phyloP scores from a whole-genome alignment of 2,888 invertebrate genomes.

The Rhagonycha fulva region DNA sequence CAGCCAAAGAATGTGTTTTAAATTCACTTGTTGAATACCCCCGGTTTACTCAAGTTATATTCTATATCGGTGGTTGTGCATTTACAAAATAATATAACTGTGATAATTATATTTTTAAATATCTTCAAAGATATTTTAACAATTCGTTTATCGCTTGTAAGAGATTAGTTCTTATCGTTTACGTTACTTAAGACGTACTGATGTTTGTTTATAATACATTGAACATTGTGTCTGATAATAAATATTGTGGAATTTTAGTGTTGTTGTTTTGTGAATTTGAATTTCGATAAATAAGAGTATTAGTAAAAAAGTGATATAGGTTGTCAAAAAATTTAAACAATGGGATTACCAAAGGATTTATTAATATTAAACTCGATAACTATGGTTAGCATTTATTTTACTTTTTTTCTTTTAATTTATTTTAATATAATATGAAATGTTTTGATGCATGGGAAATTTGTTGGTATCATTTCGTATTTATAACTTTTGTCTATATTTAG shows the following conservation, averaged over 20 bases:
- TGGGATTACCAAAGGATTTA: not conserved
- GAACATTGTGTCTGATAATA: not conserved
- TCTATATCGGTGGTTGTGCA: slow-evolving; percentile 4
- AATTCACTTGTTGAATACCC: slow-evolving; percentile 27
- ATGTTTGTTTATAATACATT: not conserved
- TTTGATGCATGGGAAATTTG: not conserved
- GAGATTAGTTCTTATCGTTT: not conserved
- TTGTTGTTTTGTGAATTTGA: not conserved
- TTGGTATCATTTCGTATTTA: not conserved
- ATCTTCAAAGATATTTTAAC: not conserved
- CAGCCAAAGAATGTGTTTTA: slow-evolving; percentile 23
- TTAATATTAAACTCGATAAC: not conserved
- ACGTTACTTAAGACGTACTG: not conserved
- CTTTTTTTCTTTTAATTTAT: not conserved
- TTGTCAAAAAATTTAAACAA: not conserved
- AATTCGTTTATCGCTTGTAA: not conserved
- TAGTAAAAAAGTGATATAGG: not conserved
- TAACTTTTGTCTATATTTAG: not conserved
- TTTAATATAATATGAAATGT: not conserved
- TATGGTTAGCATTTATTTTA: not conserved
- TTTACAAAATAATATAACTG: slow-evolving; percentile 8
- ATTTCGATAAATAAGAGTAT: not conserved
- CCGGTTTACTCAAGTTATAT: slow-evolving; percentile 7
- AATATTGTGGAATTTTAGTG: not conserved
- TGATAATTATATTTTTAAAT: not conserved